Evolutionary conservation across 2,113 vertebrate genomes (phyloP).

Genomic region (Myrmecophaga tridactyla): DNA sequence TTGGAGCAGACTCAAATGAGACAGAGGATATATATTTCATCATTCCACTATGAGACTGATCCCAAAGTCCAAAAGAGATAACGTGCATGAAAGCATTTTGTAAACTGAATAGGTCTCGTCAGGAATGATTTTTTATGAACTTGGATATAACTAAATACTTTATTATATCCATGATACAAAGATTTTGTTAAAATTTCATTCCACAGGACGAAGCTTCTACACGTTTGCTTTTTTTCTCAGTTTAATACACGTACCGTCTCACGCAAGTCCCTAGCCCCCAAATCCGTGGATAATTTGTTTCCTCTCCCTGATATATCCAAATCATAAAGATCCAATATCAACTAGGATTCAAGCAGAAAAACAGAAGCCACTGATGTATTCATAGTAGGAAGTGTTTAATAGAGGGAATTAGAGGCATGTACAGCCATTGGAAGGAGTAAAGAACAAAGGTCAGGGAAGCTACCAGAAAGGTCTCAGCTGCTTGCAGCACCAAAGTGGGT

Average conservation of each 20-base stretch:
- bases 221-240: background rate
- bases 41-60: background rate
- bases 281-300: background rate
- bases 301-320: background rate
- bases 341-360: background rate
- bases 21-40: background rate
- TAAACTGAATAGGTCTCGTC: background rate
- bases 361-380: background rate
- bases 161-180: background rate
- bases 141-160: background rate
- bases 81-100: background rate
- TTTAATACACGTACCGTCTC: background rate
- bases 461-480: background rate
- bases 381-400: background rate
- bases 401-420: background rate
- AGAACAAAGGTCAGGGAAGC: background rate
- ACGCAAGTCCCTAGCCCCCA: background rate
- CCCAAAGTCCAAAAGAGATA: background rate
- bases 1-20: background rate
- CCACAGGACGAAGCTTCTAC: background rate
- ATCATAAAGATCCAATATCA: background rate
- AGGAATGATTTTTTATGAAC: background rate
- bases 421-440: background rate
- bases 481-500: background rate
- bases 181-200: background rate